Percentiles rank a stretch among this genome's conserved stretches.
Conservation (phyloP, 2,888 invertebrate genomes). For the Amblyjoppa fuscipennis region DNA sequence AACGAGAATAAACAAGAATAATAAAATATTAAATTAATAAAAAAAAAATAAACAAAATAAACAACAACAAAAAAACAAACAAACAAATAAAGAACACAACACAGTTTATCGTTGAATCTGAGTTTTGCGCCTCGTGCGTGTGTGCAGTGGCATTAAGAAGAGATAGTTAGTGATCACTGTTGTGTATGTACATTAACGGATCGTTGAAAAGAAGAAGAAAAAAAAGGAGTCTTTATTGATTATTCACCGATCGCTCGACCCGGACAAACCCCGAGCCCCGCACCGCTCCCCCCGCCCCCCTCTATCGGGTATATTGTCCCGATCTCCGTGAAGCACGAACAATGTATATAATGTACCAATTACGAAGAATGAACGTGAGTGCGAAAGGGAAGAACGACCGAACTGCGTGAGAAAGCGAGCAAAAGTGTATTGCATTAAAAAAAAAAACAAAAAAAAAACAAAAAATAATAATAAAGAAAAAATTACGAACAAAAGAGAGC, state of each 20-base stretch:
- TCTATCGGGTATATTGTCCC: constrained; percentile 42
- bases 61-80: constrained; percentile 48
- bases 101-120: constrained; percentile 82
- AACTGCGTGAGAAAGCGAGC: constrained; percentile 35
- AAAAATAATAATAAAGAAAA: not conserved
- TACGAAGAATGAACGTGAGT: constrained; percentile 58
- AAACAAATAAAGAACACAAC: constrained; percentile 69
- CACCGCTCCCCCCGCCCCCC: constrained; percentile 5
- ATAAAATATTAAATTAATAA: constrained; percentile 30
- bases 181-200: constrained; percentile 77
- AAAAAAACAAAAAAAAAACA: constrained; percentile 9
- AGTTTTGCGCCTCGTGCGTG: constrained; percentile 76
- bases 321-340: constrained; percentile 63
- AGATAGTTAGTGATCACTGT: constrained; percentile 75
- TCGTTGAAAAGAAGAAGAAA: constrained; percentile 63
- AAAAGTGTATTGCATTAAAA: constrained; percentile 43
- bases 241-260: constrained; percentile 74
- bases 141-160: constrained; percentile 83
- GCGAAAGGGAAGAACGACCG: constrained; percentile 42
- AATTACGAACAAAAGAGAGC: constrained; percentile 2
- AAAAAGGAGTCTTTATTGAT: constrained; percentile 61
- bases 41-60: constrained; percentile 40
- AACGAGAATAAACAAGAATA: constrained; percentile 31
- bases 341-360: constrained; percentile 71
- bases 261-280: constrained; percentile 61